A percentile compares a stretch with the other conserved stretches of the same genome.
Evolutionary conservation across 2,797 vertebrate genomes (phyloP).

Genomic region (Brachymystax lenok): DNA sequence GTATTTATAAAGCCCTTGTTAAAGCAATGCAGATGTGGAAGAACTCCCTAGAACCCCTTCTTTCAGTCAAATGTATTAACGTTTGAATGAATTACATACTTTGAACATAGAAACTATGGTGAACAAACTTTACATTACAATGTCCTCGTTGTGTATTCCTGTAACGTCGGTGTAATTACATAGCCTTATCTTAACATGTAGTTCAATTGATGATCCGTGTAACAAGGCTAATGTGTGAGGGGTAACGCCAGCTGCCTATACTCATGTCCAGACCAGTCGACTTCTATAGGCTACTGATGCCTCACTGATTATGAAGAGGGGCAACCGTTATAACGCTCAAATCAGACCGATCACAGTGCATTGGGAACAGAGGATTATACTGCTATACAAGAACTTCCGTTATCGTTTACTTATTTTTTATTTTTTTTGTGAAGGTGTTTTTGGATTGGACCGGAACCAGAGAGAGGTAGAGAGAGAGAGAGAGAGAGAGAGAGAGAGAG

Average conservation of each 20-base stretch:
- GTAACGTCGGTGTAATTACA: no score
- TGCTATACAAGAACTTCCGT: neutral
- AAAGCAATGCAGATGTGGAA: no score
- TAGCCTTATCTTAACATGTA: no score
- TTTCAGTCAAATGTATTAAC: no score
- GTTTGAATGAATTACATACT: no score
- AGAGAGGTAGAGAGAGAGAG: neutral
- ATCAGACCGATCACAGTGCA: neutral
- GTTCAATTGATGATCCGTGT: neutral
- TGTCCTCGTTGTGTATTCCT: no score
- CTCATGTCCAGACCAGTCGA: neutral
- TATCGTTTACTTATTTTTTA: neutral
- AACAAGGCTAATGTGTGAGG: slow-evolving; percentile 1
- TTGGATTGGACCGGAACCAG: neutral
- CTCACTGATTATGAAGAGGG: no score
- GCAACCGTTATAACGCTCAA: neutral
- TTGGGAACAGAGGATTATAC: no score
- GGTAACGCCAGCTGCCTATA: neutral
- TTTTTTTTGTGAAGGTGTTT: neutral
- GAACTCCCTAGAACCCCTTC: no score
- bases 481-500: neutral
- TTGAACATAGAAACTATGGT: no score
- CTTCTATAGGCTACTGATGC: neutral
- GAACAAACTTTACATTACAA: no score
- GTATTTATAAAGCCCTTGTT: no score